These are phyloP conservation scores for Drosophila suzukii DNA, from an alignment of 1,140 invertebrate species.

Conservation along the genomic window DNA sequence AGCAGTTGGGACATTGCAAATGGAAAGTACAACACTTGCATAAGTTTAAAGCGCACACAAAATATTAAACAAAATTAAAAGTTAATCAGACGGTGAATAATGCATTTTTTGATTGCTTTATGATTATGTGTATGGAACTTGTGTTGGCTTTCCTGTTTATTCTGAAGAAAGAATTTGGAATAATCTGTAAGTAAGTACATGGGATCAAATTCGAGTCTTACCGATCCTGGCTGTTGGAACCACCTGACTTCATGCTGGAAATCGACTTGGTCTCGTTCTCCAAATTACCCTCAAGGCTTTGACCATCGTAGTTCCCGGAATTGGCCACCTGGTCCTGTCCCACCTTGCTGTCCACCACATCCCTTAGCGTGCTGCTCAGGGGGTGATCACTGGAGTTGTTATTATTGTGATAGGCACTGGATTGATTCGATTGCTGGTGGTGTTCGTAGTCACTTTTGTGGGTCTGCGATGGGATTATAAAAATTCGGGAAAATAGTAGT, in stretches of 20 bases:
- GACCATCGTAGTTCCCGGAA: conserved; percentile 60
- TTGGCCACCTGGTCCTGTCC: conserved; percentile 38
- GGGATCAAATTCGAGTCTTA: conserved; percentile 27
- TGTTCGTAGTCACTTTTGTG: conserved; percentile 80
- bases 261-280: conserved; percentile 90
- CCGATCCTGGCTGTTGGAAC: conserved; percentile 87
- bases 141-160: conserved; percentile 36
- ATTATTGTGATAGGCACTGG: conserved; percentile 51
- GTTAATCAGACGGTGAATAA: conserved; percentile 28
- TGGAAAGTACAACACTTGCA: conserved; percentile 1
- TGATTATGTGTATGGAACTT: conserved; percentile 9
- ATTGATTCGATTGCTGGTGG: conserved; percentile 64
- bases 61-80: conserved; percentile 19
- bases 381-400: conserved; percentile 58
- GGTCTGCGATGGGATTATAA: conserved; percentile 40
- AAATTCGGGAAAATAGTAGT: background rate
- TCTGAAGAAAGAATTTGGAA: conserved; percentile 8
- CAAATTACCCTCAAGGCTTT: conserved; percentile 87
- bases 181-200: background rate
- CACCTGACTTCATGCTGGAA: conserved; percentile 88
- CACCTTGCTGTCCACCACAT: conserved; percentile 70
- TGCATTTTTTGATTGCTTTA: conserved; percentile 14
- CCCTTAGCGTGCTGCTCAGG: conserved; percentile 58
- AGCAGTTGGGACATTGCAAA: conserved; percentile 33
- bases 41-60: conserved; percentile 37